These are phyloP conservation scores for Neoseiulus cucumeris DNA, from an alignment of 1,140 invertebrate genomes.

Conservation along the genomic window DNA sequence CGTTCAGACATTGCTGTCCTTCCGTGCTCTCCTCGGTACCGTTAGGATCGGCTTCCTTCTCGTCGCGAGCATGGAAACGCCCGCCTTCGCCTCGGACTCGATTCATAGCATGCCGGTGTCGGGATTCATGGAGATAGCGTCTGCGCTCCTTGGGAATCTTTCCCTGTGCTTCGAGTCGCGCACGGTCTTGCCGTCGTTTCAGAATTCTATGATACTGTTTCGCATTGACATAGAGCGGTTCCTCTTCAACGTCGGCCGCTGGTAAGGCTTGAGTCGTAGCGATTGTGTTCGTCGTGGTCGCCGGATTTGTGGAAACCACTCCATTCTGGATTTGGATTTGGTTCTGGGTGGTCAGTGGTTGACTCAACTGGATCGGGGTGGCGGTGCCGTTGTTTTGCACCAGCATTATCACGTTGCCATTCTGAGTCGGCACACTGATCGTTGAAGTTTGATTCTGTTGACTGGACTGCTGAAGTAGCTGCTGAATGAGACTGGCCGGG, in stretches of 20 bases:
- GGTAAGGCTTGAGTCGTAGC: not conserved
- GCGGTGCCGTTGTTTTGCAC: too few species aligned
- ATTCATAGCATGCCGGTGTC: conserved; percentile 95
- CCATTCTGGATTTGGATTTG: too few species aligned
- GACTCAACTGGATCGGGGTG: too few species aligned
- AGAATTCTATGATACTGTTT: conserved; percentile 87
- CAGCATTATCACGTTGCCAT: too few species aligned
- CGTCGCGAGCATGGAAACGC: conserved; percentile 45
- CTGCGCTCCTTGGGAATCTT: conserved; percentile 90
- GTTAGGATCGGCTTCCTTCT: not conserved
- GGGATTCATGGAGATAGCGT: conserved; percentile 81
- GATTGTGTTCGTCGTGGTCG: too few species aligned
- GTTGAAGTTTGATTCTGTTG: too few species aligned
- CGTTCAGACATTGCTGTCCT: not conserved
- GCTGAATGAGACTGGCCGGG: not conserved
- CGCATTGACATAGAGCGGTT: conserved; percentile 94
- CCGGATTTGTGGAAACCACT: too few species aligned
- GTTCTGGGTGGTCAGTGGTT: too few species aligned
- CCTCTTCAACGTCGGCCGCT: conserved; percentile 42
- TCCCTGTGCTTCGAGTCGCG: conserved; percentile 71
- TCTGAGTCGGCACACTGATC: too few species aligned
- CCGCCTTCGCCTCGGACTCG: conserved; percentile 87
- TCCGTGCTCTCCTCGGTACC: not conserved
- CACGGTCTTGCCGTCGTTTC: conserved; percentile 65
- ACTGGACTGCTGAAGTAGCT: not conserved